Conservation (phyloP, 2,797 vertebrate species). For the Microcaecilia unicolor region DNA sequence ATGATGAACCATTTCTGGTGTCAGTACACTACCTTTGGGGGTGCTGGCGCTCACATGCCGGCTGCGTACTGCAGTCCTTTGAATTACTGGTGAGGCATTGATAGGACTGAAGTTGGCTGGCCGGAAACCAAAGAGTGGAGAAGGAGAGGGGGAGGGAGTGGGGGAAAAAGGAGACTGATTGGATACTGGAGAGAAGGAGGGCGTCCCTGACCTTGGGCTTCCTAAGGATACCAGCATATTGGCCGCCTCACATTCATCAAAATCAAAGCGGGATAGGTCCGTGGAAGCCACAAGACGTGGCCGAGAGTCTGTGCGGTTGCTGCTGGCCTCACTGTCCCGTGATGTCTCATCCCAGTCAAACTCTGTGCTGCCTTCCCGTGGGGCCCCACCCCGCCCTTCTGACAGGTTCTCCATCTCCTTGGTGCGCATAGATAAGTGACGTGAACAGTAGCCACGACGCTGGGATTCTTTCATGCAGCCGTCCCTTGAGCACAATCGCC, state of each 20-base stretch:
- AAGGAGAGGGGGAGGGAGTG: conserved; percentile 78
- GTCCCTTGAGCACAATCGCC: conserved; percentile 80
- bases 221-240: conserved; percentile 87
- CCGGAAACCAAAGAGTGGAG: conserved; percentile 81
- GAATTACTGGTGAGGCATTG: conserved; percentile 68
- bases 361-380: conserved; percentile 54
- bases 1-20: conserved; percentile 50
- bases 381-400: conserved; percentile 22
- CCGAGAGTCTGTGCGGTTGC: conserved; percentile 76
- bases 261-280: conserved; percentile 82
- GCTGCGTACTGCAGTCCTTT: conserved; percentile 60
- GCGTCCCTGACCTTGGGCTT: conserved; percentile 81
- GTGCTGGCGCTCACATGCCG: conserved; percentile 70
- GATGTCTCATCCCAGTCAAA: conserved; percentile 78
- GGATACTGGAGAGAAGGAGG: conserved; percentile 82
- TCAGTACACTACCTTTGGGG: conserved; percentile 44
- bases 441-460: conserved; percentile 81
- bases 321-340: conserved; percentile 75
- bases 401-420: conserved; percentile 80
- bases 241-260: conserved; percentile 87
- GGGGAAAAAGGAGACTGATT: conserved; percentile 87
- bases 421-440: conserved; percentile 84
- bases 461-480: conserved; percentile 91
- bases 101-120: conserved; percentile 86
- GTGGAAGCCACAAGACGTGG: conserved; percentile 69